Percentiles rank a stretch among this genome's conserved stretches.
Evolutionary conservation across 2,888 invertebrate species (phyloP).

Genomic region (Amphiduros pacificus): DNA sequence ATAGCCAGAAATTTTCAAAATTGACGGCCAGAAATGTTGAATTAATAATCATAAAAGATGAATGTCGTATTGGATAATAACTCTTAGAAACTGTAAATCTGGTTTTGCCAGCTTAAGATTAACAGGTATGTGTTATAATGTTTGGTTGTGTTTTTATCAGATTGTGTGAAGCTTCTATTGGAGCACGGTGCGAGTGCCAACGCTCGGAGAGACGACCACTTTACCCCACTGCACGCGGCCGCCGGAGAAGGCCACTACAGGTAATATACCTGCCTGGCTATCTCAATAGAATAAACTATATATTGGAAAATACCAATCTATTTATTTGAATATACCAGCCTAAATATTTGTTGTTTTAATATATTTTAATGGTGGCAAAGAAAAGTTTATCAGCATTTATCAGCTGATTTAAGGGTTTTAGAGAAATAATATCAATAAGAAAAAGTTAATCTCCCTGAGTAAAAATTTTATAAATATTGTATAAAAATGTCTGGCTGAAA

Average conservation of each 20-base stretch:
- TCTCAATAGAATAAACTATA: too few relatives aligned
- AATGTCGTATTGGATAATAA: neutral
- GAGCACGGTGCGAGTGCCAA: conserved; percentile 43
- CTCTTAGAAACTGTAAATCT: neutral
- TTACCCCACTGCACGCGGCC: conserved; percentile 48
- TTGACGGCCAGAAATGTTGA: neutral
- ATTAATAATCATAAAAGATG: neutral
- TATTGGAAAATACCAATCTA: too few relatives aligned
- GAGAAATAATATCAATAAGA: too few relatives aligned
- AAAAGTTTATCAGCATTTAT: too few relatives aligned
- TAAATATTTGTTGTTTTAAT: too few relatives aligned
- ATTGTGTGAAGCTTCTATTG: conserved; percentile 44
- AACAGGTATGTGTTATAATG: neutral
- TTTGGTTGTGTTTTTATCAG: conserved; percentile 32
- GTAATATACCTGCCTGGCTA: too few relatives aligned
- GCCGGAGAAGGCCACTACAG: conserved; percentile 42
- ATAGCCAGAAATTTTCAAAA: neutral
- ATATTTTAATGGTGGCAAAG: too few relatives aligned
- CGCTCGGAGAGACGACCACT: conserved; percentile 39
- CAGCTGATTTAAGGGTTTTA: too few relatives aligned
- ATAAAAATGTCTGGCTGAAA: too few relatives aligned
- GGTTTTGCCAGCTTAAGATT: neutral
- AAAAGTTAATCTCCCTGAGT: too few relatives aligned
- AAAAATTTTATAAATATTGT: too few relatives aligned
- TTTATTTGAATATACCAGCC: too few relatives aligned